Evolutionary conservation across 2,888 invertebrate genomes (phyloP).

Genomic region (Cheilosia pagana): DNA sequence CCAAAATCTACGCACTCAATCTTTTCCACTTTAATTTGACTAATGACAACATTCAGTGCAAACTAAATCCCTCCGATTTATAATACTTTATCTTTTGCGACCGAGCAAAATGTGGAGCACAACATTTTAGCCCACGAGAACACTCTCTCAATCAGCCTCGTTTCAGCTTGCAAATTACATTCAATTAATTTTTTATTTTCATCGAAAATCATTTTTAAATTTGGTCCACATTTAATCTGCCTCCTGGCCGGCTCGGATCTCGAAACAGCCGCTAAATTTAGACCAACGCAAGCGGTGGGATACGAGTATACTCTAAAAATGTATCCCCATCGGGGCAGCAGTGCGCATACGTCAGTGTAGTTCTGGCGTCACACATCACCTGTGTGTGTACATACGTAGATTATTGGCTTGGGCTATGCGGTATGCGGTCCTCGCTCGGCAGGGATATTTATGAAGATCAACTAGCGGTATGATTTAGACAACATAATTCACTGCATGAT

Average conservation of each 20-base stretch:
- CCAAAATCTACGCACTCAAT: not conserved
- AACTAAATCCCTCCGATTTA: slow-evolving; percentile 19
- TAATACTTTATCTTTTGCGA: slow-evolving; percentile 13
- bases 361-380: slow-evolving; percentile 68
- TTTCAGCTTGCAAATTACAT: slow-evolving; percentile 58
- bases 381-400: slow-evolving; percentile 1
- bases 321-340: slow-evolving; percentile 26
- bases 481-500: slow-evolving; percentile 56
- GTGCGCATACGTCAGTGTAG: slow-evolving; percentile 48
- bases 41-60: slow-evolving; percentile 13
- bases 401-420: not conserved
- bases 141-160: slow-evolving; percentile 31
- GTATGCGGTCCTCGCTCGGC: slow-evolving; percentile 3
- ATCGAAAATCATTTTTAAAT: slow-evolving; percentile 49
- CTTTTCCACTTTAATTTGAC: slow-evolving; percentile 4
- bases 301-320: slow-evolving; percentile 48
- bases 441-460: slow-evolving; percentile 63
- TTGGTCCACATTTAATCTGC: slow-evolving; percentile 30
- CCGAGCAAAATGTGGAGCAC: slow-evolving; percentile 19
- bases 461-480: slow-evolving; percentile 61
- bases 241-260: not conserved
- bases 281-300: slow-evolving; percentile 35
- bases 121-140: slow-evolving; percentile 21
- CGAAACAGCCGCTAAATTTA: slow-evolving; percentile 43
- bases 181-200: slow-evolving; percentile 63